Conservation (phyloP, 1,140 invertebrate genomes). For the Aphis gossypii region DNA sequence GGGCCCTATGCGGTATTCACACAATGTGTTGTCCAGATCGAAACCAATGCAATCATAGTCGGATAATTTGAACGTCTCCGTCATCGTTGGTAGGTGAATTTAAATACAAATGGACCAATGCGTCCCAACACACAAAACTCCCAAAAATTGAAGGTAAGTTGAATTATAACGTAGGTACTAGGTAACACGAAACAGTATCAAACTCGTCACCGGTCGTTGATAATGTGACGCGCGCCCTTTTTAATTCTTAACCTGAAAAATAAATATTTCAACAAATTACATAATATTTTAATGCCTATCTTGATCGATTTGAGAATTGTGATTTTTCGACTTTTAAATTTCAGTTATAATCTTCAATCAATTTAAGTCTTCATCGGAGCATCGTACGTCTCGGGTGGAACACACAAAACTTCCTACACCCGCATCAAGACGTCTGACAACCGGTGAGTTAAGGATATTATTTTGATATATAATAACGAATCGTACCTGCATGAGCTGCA, state of each 20-base stretch:
- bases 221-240: neutral
- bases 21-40: conserved; percentile 80
- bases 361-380: too few relatives aligned
- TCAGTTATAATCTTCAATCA: neutral
- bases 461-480: neutral
- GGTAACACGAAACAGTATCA: neutral
- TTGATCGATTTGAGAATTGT: neutral
- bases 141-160: neutral
- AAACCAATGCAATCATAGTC: conserved; percentile 83
- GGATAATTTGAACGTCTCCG: conserved; percentile 64
- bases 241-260: conserved; percentile 13
- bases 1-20: conserved; percentile 73
- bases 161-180: neutral
- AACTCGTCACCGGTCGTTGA: neutral
- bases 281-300: neutral
- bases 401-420: neutral
- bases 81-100: neutral
- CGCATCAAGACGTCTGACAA: neutral
- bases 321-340: neutral
- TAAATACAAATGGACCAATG: neutral
- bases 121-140: neutral
- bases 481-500: neutral
- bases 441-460: neutral
- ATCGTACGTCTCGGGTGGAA: neutral
- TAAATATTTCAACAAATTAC: neutral